These are phyloP conservation scores for Cetoscarus ocellatus DNA, from an alignment of 2,797 vertebrate species.

Conservation along the genomic window DNA sequence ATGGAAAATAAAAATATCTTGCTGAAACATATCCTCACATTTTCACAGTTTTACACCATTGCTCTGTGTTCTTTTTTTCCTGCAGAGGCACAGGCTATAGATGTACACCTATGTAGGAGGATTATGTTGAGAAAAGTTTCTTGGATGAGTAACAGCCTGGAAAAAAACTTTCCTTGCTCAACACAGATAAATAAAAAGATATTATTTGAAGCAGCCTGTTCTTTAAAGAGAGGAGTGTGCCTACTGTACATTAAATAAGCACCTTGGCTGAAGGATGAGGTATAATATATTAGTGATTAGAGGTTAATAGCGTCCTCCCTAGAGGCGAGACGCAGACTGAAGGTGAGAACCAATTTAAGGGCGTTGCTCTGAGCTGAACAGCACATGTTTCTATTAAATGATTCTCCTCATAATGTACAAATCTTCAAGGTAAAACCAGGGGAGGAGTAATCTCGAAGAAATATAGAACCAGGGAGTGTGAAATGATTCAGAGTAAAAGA, in stretches of 20 bases:
- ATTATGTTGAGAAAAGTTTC: constrained; percentile 36
- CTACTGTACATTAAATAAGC: constrained; percentile 21
- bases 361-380: not conserved
- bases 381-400: constrained; percentile 4
- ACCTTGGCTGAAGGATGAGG: constrained; percentile 31
- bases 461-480: constrained; percentile 1
- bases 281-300: constrained; percentile 20
- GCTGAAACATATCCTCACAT: not conserved
- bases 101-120: constrained; percentile 39
- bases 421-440: constrained; percentile 30
- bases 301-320: constrained; percentile 10
- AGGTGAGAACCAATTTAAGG: constrained; percentile 39
- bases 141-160: constrained; percentile 29
- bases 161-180: constrained; percentile 13
- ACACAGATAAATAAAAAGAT: constrained; percentile 20
- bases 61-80: constrained; percentile 7
- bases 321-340: constrained; percentile 5
- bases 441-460: constrained; percentile 10
- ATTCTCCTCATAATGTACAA: constrained; percentile 9
- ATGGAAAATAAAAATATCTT: no score
- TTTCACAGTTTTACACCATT: constrained; percentile 16
- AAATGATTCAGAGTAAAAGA: constrained; percentile 7
- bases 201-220: constrained; percentile 34
- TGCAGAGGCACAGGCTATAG: constrained; percentile 7
- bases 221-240: constrained; percentile 29